phyloP scores from a whole-genome alignment of 2,797 vertebrate species.

The Sebastes kiyomatsui region DNA sequence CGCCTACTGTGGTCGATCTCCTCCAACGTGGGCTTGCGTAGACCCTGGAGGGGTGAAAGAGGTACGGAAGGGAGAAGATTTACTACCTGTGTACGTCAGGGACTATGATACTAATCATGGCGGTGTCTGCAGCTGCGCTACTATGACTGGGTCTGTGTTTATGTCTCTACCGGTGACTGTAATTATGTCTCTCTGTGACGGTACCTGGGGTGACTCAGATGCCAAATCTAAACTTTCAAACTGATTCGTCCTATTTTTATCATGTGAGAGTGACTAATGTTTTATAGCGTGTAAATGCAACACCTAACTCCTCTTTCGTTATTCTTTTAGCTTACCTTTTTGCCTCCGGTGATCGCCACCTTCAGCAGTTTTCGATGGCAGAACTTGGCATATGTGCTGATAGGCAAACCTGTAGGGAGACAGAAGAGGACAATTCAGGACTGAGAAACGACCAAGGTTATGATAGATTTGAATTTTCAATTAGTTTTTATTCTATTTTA shows the following conservation, averaged over 20 bases:
- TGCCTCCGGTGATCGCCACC: conserved; percentile 89
- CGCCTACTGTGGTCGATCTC: conserved; percentile 89
- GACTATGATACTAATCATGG: conserved; percentile 35
- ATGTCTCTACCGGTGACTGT: conserved; percentile 57
- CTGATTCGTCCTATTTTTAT: conserved; percentile 6
- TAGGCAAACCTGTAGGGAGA: conserved; percentile 82
- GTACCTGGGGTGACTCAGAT: conserved; percentile 48
- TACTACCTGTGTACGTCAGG: conserved; percentile 28
- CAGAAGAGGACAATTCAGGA: conserved; percentile 16
- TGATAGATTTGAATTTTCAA: too few relatives aligned
- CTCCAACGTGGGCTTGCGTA: conserved; percentile 90
- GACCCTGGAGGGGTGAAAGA: conserved; percentile 79
- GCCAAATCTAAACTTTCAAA: conserved; percentile 8
- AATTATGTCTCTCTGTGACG: conserved; percentile 61
- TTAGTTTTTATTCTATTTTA: too few relatives aligned
- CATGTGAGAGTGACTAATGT: background rate
- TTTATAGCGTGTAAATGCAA: background rate
- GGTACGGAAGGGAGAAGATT: conserved; percentile 25
- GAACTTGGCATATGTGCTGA: conserved; percentile 92
- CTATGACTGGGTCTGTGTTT: conserved; percentile 63
- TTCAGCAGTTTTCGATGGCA: conserved; percentile 92
- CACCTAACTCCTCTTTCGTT: background rate
- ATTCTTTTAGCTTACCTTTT: conserved; percentile 84
- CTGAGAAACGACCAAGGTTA: background rate
- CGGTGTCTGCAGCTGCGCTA: conserved; percentile 56